phyloP scores from a whole-genome alignment of 2,888 invertebrate genomes.

The Entomobrya multifasciata region DNA sequence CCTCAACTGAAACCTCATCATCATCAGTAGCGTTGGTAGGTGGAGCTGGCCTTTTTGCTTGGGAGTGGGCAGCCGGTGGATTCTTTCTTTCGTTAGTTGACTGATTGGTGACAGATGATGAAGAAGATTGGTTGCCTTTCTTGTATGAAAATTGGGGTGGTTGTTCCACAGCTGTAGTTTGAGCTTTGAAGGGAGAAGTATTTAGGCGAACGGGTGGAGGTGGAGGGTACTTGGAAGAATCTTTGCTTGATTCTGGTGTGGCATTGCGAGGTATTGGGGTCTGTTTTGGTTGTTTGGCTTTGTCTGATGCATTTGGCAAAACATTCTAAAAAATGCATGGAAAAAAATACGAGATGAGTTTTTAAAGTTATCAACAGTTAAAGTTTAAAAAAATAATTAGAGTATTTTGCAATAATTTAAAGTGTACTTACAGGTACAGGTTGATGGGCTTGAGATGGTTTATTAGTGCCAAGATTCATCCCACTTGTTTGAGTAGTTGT shows the following conservation, averaged over 20 bases:
- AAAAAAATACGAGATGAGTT: no score
- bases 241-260: background rate
- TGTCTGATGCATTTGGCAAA: background rate
- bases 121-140: background rate
- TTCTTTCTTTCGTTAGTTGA: constrained; percentile 1
- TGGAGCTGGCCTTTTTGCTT: constrained; percentile 22
- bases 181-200: constrained; percentile 75
- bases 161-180: constrained; percentile 66
- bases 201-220: constrained; percentile 40
- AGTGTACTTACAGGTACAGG: no score
- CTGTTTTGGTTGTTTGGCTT: background rate
- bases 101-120: no score
- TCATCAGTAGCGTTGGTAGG: background rate
- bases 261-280: background rate
- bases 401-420: no score
- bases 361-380: no score
- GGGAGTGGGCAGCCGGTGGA: constrained; percentile 71
- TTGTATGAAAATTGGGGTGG: constrained; percentile 60
- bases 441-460: no score
- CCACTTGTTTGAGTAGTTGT: background rate
- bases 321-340: no score
- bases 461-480: no score
- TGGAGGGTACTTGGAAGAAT: constrained; percentile 31
- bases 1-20: constrained; percentile 57
- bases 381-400: no score